Base-by-base conservation (phyloP, 2,888 invertebrate species). In the Drosophila subsilvestris region DNA sequence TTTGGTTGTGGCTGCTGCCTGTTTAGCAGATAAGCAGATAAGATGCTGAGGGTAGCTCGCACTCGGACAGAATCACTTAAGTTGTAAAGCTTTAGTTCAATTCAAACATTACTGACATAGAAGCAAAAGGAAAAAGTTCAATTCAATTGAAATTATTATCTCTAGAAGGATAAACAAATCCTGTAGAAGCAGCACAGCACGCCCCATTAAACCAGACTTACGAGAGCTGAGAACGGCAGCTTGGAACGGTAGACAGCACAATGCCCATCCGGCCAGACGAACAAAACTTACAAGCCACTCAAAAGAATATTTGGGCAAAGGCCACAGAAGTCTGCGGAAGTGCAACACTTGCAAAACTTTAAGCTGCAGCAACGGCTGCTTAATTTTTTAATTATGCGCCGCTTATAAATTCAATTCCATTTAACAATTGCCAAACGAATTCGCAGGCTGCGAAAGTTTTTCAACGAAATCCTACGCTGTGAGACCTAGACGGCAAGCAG, bases 311-410 rank as follows among this genome's bases (percentile, higher is more conserved):
- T 59, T 22, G 29, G 58, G 53, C 54, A 70, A 73, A 56, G 62
- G 29, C 50, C n/a, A 17, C 9, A 9, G 17, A 45, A 55, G 54
- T 37, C 53, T 65, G 69, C 63, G 84, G 68, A 80, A 75, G 66
- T 76, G 86, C 84, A 82, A 78, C 67, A 75, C 72, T 88, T 71
- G 80, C 75, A 68, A 55, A 84, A 84, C 68, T 88, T 88, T 76
- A 45, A 57, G 45, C 61, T 73, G 68, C 60, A 67, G 76, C 76
- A 68, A 25, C 82, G 86, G 76, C 80, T 76, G 84, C 70, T 83
- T 88, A 84, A 86, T 88, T 86, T 88, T 86, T 84, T 84, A 84
- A 86, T 84, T 88, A 84, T 88, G 83, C 87, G 63, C 66, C 78
- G 83, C 84, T 86, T 84, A 80, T 86, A 84, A 84, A 88, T 84